Evolutionary conservation across 2,888 invertebrate species (phyloP), one percentile per base, ranked within the genome.

Genomic region (Ophion ellenae): DNA sequence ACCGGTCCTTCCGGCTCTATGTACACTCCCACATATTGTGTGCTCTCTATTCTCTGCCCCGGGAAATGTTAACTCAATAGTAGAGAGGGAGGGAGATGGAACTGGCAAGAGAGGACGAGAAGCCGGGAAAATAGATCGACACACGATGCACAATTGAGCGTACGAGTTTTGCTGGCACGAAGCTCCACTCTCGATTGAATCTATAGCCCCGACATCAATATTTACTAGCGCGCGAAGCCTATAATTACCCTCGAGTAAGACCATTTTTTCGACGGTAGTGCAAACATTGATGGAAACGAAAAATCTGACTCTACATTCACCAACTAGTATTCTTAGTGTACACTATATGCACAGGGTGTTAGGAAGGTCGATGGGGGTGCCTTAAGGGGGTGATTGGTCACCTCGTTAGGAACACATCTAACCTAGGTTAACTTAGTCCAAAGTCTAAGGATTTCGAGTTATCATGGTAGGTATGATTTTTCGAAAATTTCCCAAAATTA

Each of bases 121-220:
- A 67, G 59, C 63, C 73, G 61, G 45, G 64, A 73, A 79, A 84
- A 82, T 79, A 69, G 71, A 84, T 73, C 74, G 73, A 66, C 45
- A 76, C 45, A 64, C 57, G 17, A 45, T 80, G 73, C 73, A 77
- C 64, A 83, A 83, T 79, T 76, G 63, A 81, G 80, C 47, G 64
- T 66, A 82, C 73, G 77, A 80, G 71, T 78, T 79, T 69, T 61
- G 71, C 61, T 83, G 74, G 74, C 70, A 47, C 70, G 74, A 61
- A 79, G 40, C 57, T 17, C 24, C 32, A 53, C 53, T 76, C 59
- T 28, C 40, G 73, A 78, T 74, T 78, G 24, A 73, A 63, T 40
- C 67, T 66, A 81, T 63, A 59, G 67, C 57, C 69, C 17, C 32
- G 40, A 59, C 36, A 61, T 59, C 73, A 78, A 74, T 74, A 84